These are phyloP conservation scores for Coremacera marginata DNA, from an alignment of 2,888 invertebrate genomes.

Conservation along the genomic window DNA sequence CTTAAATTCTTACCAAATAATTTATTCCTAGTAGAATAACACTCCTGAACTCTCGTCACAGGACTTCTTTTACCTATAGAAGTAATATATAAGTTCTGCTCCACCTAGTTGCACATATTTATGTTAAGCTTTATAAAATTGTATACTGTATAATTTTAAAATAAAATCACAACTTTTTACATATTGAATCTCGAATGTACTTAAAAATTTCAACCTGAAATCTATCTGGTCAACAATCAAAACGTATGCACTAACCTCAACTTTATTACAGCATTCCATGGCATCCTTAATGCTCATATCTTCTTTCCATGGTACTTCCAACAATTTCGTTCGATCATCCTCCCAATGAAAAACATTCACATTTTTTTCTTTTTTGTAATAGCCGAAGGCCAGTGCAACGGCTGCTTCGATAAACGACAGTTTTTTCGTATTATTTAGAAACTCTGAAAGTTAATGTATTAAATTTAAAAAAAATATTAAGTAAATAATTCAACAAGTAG, in stretches of 20 bases:
- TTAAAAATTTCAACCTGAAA: no score
- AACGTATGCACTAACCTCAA: slow-evolving; percentile 45
- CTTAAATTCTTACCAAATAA: no score
- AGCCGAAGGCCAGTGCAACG: slow-evolving; percentile 62
- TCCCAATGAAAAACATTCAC: slow-evolving; percentile 58
- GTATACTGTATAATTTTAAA: no score
- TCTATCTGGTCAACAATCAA: no score
- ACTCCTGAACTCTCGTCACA: no score
- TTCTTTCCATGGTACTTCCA: slow-evolving; percentile 54
- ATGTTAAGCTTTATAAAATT: no score
- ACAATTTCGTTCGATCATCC: slow-evolving; percentile 51
- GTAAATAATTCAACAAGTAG: not conserved
- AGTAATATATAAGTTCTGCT: no score
- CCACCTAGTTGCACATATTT: no score
- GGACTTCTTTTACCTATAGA: no score
- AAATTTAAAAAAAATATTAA: not conserved
- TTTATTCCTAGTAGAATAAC: no score
- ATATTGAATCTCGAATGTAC: no score
- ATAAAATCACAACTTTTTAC: no score
- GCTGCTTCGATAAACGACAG: slow-evolving; percentile 61
- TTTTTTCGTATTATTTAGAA: slow-evolving; percentile 53
- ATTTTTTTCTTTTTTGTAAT: slow-evolving; percentile 57
- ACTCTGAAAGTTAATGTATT: slow-evolving; percentile 45
- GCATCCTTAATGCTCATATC: slow-evolving; percentile 53
- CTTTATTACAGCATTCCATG: slow-evolving; percentile 42